Percentiles rank a stretch among this genome's conserved stretches.
Evolutionary conservation across 1,140 invertebrate species (phyloP).

Genomic region (Tetramorium alpestre): DNA sequence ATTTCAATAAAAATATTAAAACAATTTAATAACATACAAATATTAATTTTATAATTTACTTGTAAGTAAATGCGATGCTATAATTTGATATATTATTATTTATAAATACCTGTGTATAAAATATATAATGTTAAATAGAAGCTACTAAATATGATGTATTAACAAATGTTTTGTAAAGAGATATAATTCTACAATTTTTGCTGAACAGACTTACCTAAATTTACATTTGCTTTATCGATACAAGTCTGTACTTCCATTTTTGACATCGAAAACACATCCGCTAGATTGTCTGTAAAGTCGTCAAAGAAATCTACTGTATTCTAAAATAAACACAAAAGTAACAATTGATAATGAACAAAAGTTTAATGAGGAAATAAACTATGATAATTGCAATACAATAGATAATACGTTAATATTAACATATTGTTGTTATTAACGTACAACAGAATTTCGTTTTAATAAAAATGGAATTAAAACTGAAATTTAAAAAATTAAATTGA

Average conservation of each 20-base stretch:
- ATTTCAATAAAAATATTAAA: too few relatives aligned
- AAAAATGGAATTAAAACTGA: neutral
- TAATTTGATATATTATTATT: too few relatives aligned
- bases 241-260: neutral
- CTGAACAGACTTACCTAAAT: neutral
- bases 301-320: neutral
- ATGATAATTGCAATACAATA: neutral
- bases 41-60: too few relatives aligned
- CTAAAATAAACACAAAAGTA: neutral
- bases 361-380: neutral
- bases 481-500: neutral
- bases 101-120: too few relatives aligned
- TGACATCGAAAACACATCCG: neutral
- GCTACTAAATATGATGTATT: too few relatives aligned
- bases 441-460: neutral
- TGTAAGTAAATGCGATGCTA: too few relatives aligned
- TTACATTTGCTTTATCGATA: constrained; percentile 1
- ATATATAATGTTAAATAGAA: too few relatives aligned
- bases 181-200: neutral
- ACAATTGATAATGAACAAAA: neutral
- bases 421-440: too few relatives aligned
- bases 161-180: neutral
- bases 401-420: too few relatives aligned
- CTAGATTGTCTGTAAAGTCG: neutral
- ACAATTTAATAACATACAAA: too few relatives aligned